Evolutionary conservation across 1,140 invertebrate genomes (phyloP).

Genomic region (Caenorhabditis latens): DNA sequence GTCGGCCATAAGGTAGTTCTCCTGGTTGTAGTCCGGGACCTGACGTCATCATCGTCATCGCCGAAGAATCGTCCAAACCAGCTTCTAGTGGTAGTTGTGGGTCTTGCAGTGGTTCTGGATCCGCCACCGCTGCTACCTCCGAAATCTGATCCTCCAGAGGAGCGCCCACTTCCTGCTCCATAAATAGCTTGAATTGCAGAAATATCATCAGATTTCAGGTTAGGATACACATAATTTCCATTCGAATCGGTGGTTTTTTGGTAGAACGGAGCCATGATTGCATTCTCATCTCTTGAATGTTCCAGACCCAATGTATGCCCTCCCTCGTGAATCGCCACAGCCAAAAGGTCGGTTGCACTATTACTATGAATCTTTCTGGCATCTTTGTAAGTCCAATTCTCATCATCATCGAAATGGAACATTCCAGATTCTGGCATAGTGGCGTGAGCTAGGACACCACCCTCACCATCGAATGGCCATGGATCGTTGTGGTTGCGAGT

Average conservation of each 20-base stretch:
- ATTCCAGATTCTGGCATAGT: conserved; percentile 75
- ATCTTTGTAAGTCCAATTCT: conserved; percentile 76
- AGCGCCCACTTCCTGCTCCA: conserved; percentile 51
- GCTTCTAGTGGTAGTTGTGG: conserved; percentile 51
- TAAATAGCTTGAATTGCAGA: conserved; percentile 67
- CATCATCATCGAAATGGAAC: conserved; percentile 76
- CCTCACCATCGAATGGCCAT: conserved; percentile 77
- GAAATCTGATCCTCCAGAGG: conserved; percentile 32
- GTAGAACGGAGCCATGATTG: conserved; percentile 77
- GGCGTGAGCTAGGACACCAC: conserved; percentile 75
- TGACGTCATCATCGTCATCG: conserved; percentile 48
- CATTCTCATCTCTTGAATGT: conserved; percentile 72
- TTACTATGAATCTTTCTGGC: conserved; percentile 70
- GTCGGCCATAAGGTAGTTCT: conserved; percentile 17
- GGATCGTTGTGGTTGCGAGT: conserved; percentile 71
- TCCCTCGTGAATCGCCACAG: conserved; percentile 76
- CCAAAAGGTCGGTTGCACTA: conserved; percentile 73
- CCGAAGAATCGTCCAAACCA: conserved; percentile 63
- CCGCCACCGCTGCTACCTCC: conserved; percentile 49
- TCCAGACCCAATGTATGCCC: conserved; percentile 71
- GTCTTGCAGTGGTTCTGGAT: neutral
- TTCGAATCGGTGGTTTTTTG: conserved; percentile 67
- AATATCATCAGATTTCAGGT: conserved; percentile 64
- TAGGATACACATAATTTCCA: conserved; percentile 65
- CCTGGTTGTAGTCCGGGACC: neutral